Evolutionary conservation across 1,140 invertebrate species (phyloP), one percentile per base, ranked within the genome.

Genomic region (Heliconius congener): DNA sequence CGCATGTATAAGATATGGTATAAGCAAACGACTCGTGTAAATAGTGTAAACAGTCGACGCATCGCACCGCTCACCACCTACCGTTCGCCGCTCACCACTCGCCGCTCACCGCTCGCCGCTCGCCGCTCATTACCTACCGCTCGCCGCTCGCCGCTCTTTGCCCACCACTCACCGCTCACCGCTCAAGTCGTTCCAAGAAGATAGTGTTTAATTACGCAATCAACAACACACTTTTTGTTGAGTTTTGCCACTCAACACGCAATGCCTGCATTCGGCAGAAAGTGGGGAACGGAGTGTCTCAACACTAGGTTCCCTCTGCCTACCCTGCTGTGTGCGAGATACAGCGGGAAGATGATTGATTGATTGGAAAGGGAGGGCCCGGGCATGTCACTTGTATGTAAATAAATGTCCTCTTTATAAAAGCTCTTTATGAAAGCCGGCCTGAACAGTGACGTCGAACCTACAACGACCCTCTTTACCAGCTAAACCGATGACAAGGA

Each of bases 181-280:
- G 50, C 0, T 16, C 57, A 3, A 30, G 74, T 42, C 57, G 57
- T 76, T 70, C 74, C 57, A 18, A 18, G 60, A 76, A 76, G 18
- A 0, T 13, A 4, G 6, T 66, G 55, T 66, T 76, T 76, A n/a
- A 70, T 76, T 76, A 76, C 37, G 55, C n/a, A 19, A 19, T 39
- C 50, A 27, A 39, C 50, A 66, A 57, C 74, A 34, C 11, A 13
- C 74, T 76, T 76, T 76, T 76, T 76, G 74, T 60, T 27, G 74
- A 27, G 39, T 19, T 75, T 55, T 30, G 30, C 30, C 30, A 30
- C 1, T 30, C 30, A 30, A 30, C 2, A 2, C 30, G 2, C 30
- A 30, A 30, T 30, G 30, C 30, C 30, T 30, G 1, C 30, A 30
- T 30, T 30, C 1, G 30, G 30, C 30, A 30, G 30, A 1, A 30